Evolutionary conservation across 2,113 vertebrate genomes (phyloP), one percentile per base, ranked within the genome.

Genomic region (Gadus chalcogrammus): DNA sequence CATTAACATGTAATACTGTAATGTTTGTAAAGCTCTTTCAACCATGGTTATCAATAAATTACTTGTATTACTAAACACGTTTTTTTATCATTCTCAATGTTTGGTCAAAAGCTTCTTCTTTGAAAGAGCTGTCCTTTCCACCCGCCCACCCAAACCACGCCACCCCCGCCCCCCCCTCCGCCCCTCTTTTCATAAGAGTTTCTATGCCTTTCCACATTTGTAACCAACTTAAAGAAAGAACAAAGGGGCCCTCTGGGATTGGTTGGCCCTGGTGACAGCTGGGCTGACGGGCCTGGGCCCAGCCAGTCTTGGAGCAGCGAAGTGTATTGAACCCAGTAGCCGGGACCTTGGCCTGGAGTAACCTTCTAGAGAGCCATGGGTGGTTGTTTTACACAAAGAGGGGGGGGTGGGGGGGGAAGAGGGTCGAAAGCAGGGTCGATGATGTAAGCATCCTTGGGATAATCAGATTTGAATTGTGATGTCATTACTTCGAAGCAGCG

Each of bases 261-360:
- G 65, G 61, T 72, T 70, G 6, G 65, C 75, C 77, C 88, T 87
- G 81, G 84, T 87, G 88, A 83, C 87, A 89, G 88, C 88, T 91
- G 80, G 81, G 81, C 42, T 75, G 82, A 76, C 7, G 15, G 58
- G 66, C 58, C 75, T 56, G 5, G 64, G 61, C 74, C 67, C 58
- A 28, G 65, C 81, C 61, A 82, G 69, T 48, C 42, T 13, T 48
- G 42, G 42, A 48, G 42, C 9, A 48, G 42, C 42, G 20, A 48
- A 48, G 42, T 48, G 42, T 48, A 48, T 48, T 48, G 42, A 9
- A 13, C 42, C 42, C 6, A 65, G n/a, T 79, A 88, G 87, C 79
- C 82, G 77, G 86, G 84, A 84, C 42, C 42, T 7, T 86, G 92
- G 89, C 91, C 93, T 90, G 20, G 71, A 93, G 91, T 93, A 93